A percentile compares a stretch with the other conserved stretches of the same genome.
Conservation (phyloP, 2,797 vertebrate species). For the Protosalanx chinensis region DNA sequence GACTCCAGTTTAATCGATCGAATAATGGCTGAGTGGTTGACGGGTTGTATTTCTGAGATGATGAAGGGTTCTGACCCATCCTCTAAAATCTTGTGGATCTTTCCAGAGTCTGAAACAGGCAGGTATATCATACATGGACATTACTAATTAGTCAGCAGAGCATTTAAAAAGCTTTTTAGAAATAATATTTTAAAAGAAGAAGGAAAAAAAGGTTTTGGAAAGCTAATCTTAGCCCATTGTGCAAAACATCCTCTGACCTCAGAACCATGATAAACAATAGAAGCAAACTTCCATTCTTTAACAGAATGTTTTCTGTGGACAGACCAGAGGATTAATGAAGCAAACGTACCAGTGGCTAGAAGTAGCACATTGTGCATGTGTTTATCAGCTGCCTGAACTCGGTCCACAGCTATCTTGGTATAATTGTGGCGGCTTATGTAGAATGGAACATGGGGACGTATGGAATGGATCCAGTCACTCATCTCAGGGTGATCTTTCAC, state of each 20-base stretch:
- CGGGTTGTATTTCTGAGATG: constrained; percentile 70
- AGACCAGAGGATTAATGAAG: not conserved
- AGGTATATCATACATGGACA: constrained; percentile 8
- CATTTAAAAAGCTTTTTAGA: not conserved
- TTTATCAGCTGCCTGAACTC: constrained; percentile 56
- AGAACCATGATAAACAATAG: not conserved
- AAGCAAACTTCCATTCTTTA: not conserved
- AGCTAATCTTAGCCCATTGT: constrained; percentile 41
- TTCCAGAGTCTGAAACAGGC: constrained; percentile 61
- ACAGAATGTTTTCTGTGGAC: not conserved
- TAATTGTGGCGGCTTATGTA: constrained; percentile 71
- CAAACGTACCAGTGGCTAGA: constrained; percentile 62
- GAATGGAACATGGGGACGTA: constrained; percentile 59
- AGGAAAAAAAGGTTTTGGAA: not conserved
- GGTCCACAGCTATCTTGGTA: constrained; percentile 72
- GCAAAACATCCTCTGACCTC: not conserved
- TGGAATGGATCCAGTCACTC: constrained; percentile 66
- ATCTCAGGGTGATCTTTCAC: constrained; percentile 73
- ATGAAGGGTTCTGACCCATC: constrained; percentile 65
- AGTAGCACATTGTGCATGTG: constrained; percentile 62
- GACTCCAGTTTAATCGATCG: constrained; percentile 72
- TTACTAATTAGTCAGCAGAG: not conserved
- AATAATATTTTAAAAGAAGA: not conserved
- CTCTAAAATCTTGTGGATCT: constrained; percentile 75
- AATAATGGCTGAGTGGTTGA: constrained; percentile 46